Base-by-base conservation (phyloP, 2,888 invertebrate species). In the Scelioninae gen. 1 region DNA sequence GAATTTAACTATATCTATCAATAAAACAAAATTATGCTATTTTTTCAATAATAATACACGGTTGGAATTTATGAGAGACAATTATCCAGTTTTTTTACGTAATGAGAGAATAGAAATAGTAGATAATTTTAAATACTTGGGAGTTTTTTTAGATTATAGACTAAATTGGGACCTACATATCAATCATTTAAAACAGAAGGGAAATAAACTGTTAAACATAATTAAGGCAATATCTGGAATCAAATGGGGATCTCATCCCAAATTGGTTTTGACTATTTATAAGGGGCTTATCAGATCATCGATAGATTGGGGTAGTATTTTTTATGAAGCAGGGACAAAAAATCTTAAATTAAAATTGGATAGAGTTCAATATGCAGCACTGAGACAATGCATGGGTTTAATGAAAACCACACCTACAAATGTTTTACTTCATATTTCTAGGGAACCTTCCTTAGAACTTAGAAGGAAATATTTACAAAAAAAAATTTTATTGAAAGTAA, bases 401-500 rank as follows among this genome's bases (percentile, higher is more conserved):
- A 71, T 71, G 60, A 71, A 8, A 10, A 60, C 49, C 7, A 71
- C 71, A 2, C 60, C 71, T 0, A 71, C 11, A 7, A 71, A 71
- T 40, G 34, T 71, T 0, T 5, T 71, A 10, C 13, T 58, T 5
- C 49, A 71, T 10, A 45, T 71, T 11, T 10, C 58, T 0, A 7
- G 32, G 8, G 49, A 65, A 23, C 10, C 43, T 23, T 16, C 65
- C 16, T 15, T 45, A 13, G 9, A 3, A 9, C 8, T 9, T 29
- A 45, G 63, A 15, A 47, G 63, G 9, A 11, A 11, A 1, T 15
- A 7, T 9, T 31, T 49, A 13, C 5, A 9, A 13, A 16, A 47
- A 16, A 65, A 65, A 49, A 49, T 47, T 29, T 2, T 65, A 7
- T 0, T 10, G 1, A 65, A 34, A 43, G 16, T 43, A 11, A 47